phyloP scores from a whole-genome alignment of 2,113 vertebrate species.

The Diadophis punctatus region DNA sequence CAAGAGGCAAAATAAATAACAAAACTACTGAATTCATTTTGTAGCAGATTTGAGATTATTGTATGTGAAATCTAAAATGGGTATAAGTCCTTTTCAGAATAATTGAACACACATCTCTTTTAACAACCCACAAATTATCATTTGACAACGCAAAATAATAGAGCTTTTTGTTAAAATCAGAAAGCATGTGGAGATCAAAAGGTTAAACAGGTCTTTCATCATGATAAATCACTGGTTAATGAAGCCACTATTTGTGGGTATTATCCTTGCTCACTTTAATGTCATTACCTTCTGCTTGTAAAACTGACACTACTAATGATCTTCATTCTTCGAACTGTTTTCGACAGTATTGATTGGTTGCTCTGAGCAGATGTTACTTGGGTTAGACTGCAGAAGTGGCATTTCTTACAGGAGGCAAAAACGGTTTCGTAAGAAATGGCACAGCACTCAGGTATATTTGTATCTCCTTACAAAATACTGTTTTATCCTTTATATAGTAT shows the following conservation, averaged over 20 bases:
- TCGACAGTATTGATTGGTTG: conserved; percentile 95
- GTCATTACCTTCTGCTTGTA: conserved; percentile 93
- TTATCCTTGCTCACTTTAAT: conserved; percentile 87
- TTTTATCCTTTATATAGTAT: neutral
- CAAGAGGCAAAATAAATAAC: neutral
- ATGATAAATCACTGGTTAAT: conserved; percentile 99
- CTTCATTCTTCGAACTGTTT: conserved; percentile 93
- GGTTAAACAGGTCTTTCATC: conserved; percentile 96
- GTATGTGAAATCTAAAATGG: conserved; percentile 47
- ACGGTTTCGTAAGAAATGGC: conserved; percentile 44
- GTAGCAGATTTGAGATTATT: conserved; percentile 29
- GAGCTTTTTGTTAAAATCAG: conserved; percentile 77
- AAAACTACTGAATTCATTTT: conserved; percentile 4
- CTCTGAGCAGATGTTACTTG: conserved; percentile 93
- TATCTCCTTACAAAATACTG: conserved; percentile 35
- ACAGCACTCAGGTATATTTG: conserved; percentile 58
- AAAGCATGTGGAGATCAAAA: conserved; percentile 83
- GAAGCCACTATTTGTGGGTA: conserved; percentile 88
- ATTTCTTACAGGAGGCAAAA: conserved; percentile 50
- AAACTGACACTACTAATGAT: conserved; percentile 96
- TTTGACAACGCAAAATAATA: conserved; percentile 81
- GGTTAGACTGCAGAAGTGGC: conserved; percentile 67
- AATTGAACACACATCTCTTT: conserved; percentile 74
- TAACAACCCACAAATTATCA: conserved; percentile 77
- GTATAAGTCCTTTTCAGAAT: conserved; percentile 64